Evolutionary conservation across 2,888 invertebrate genomes (phyloP).

Genomic region (Hololepta plana): DNA sequence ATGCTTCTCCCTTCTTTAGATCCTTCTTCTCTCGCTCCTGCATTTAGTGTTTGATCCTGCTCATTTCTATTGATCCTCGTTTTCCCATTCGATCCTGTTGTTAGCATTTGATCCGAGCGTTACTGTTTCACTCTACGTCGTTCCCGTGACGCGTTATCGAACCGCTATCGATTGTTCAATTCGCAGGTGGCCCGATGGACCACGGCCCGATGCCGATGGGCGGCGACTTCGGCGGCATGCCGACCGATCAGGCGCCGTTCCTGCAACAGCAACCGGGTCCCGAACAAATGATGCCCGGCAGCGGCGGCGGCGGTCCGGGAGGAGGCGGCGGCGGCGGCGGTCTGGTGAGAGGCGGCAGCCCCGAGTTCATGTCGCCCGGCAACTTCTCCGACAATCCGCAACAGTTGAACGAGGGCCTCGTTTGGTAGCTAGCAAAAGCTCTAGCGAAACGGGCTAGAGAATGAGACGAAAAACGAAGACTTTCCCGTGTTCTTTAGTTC

Average conservation of each 20-base stretch:
- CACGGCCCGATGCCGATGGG: slow-evolving; percentile 45
- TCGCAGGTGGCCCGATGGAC: slow-evolving; percentile 51
- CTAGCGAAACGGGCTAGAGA: slow-evolving; percentile 29
- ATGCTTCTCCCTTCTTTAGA: no score
- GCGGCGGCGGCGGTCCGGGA: slow-evolving; percentile 54
- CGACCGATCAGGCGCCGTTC: slow-evolving; percentile 42
- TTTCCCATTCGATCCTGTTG: no score
- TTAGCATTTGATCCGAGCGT: no score
- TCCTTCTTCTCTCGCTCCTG: neutral
- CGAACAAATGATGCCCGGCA: slow-evolving; percentile 36
- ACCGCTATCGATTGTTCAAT: no score
- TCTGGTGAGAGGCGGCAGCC: slow-evolving; percentile 51
- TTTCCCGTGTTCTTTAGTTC: neutral
- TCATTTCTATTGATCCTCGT: no score
- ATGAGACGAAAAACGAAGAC: slow-evolving; percentile 14
- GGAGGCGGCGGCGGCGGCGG: slow-evolving; percentile 28
- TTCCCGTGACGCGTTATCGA: no score
- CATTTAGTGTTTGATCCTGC: slow-evolving; percentile 4
- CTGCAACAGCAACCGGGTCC: slow-evolving; percentile 36
- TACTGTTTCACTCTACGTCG: no score
- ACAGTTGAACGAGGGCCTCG: slow-evolving; percentile 54
- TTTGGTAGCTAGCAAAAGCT: slow-evolving; percentile 45
- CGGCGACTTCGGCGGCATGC: slow-evolving; percentile 59
- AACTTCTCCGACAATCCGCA: slow-evolving; percentile 51
- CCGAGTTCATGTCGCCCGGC: slow-evolving; percentile 48